Evolutionary conservation across 2,113 vertebrate species (phyloP).

Genomic region (Sylvilagus bachmani): DNA sequence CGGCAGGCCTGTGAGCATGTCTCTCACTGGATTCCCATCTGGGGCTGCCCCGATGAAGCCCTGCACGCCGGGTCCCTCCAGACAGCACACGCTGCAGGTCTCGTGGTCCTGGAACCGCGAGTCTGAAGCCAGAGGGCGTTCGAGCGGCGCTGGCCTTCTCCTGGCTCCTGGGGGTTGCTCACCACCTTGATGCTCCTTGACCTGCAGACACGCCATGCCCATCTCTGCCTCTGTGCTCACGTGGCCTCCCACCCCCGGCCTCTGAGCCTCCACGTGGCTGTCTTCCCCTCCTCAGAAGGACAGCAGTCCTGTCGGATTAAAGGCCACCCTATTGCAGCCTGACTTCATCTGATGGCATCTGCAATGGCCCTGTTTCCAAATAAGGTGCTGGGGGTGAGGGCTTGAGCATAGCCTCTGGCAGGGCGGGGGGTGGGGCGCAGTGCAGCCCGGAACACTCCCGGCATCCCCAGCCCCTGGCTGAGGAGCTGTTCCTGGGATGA

Average conservation of each 20-base stretch:
- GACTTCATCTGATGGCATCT: background rate
- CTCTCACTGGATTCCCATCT: fast-evolving
- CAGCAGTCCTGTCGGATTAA: background rate
- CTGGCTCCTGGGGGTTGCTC: background rate
- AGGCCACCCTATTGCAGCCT: background rate
- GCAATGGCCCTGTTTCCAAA: background rate
- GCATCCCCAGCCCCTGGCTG: background rate
- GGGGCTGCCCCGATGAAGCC: background rate
- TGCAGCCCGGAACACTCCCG: background rate
- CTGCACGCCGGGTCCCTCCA: background rate
- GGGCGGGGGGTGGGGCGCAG: background rate
- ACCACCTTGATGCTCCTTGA: fast-evolving
- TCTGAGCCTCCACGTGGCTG: background rate
- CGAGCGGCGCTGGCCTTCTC: no score
- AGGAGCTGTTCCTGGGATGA: background rate
- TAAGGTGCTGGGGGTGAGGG: no score
- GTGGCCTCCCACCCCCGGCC: fast-evolving
- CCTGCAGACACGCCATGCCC: fast-evolving
- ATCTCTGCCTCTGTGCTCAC: background rate
- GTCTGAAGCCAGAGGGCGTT: background rate
- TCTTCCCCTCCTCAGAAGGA: background rate
- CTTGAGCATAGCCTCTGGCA: background rate
- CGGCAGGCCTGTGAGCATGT: fast-evolving
- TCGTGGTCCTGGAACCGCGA: background rate
- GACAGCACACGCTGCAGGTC: background rate